Evolutionary conservation across 2,113 vertebrate genomes (phyloP).

Genomic region (Recurvirostra avosetta): DNA sequence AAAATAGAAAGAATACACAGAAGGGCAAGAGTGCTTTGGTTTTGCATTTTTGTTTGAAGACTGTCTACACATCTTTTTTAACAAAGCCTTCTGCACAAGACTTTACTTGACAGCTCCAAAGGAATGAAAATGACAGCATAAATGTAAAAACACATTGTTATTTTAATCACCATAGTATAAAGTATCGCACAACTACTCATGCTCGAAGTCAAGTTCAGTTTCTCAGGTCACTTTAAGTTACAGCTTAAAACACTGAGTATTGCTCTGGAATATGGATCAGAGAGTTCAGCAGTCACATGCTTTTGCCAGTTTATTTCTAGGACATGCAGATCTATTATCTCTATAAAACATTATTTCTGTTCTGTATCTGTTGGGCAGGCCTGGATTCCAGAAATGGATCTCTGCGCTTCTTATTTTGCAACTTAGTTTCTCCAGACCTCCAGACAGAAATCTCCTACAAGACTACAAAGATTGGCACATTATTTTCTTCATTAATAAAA

Average conservation of each 20-base stretch:
- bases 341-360: background rate
- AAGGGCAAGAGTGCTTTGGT: background rate
- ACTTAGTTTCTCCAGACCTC: background rate
- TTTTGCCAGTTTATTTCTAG: background rate
- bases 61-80: background rate
- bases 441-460: background rate
- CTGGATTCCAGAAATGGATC: rapidly evolving
- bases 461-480: background rate
- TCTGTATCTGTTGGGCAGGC: background rate
- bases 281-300: background rate
- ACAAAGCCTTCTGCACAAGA: background rate
- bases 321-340: background rate
- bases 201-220: background rate
- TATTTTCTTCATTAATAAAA: background rate
- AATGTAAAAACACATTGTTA: background rate
- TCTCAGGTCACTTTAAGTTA: background rate
- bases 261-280: background rate
- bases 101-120: background rate
- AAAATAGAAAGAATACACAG: background rate
- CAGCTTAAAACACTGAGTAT: background rate
- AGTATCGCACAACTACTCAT: rapidly evolving
- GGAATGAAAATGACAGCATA: background rate
- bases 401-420: background rate
- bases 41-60: background rate
- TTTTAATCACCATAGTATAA: background rate